A percentile compares a stretch with the other conserved stretches of the same genome.
phyloP scores from a whole-genome alignment of 2,113 vertebrate genomes.

The Syrmaticus mikado region DNA sequence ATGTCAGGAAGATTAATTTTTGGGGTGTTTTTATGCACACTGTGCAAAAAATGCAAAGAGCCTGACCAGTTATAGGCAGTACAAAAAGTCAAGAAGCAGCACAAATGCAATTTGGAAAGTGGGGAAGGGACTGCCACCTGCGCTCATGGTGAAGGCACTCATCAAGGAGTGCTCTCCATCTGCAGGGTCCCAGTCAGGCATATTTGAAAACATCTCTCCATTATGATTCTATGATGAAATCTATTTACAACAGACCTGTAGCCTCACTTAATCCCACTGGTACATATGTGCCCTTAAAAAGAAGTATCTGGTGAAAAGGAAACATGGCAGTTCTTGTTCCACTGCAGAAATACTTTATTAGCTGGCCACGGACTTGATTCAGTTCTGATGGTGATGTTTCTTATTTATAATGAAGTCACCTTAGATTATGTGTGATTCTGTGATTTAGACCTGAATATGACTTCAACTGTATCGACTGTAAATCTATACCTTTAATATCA shows the following conservation, averaged over 20 bases:
- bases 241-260: not conserved
- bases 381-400: not conserved
- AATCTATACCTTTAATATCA: accelerated
- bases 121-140: accelerated
- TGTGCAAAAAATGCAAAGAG: not conserved
- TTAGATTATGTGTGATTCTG: no score
- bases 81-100: not conserved
- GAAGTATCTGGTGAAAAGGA: not conserved
- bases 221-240: not conserved
- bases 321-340: not conserved
- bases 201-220: not conserved
- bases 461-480: not conserved
- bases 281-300: not conserved
- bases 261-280: not conserved
- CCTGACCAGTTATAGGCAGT: not conserved
- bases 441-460: not conserved
- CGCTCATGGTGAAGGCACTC: accelerated
- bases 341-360: not conserved
- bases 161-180: not conserved
- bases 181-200: not conserved
- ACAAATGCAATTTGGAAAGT: accelerated
- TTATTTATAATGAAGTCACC: not conserved
- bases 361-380: not conserved
- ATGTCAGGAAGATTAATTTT: not conserved
- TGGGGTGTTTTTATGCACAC: not conserved